Percentiles rank a stretch among this genome's conserved stretches.
Conservation (phyloP, 2,888 invertebrate genomes). For the Nemotelus pantherinus region DNA sequence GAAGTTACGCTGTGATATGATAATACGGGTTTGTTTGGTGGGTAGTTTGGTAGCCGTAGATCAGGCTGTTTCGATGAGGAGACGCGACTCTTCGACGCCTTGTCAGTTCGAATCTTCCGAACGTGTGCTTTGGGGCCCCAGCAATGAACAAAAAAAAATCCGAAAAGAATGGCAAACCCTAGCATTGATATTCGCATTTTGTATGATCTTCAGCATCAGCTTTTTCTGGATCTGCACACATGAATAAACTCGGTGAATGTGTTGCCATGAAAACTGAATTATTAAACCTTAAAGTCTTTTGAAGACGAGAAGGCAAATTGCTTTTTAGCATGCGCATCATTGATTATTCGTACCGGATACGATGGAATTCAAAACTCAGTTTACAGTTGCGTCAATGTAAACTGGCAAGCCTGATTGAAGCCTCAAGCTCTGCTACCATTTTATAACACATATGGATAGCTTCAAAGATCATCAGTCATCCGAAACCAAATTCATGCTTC, state of each 20-base stretch:
- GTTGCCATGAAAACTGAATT: too few relatives aligned
- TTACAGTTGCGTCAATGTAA: too few relatives aligned
- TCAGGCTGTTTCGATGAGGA: background rate
- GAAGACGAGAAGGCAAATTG: too few relatives aligned
- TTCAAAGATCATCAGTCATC: too few relatives aligned
- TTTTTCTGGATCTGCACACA: background rate
- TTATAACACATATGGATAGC: too few relatives aligned
- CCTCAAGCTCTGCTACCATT: too few relatives aligned
- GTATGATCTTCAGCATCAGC: slow-evolving; percentile 13
- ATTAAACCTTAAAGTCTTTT: too few relatives aligned
- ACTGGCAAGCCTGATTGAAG: too few relatives aligned
- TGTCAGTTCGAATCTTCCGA: slow-evolving; percentile 38
- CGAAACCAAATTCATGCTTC: background rate
- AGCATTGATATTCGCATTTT: background rate
- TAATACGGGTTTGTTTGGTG: background rate
- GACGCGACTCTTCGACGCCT: slow-evolving; percentile 44
- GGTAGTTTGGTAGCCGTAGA: background rate
- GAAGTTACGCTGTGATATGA: slow-evolving; percentile 1
- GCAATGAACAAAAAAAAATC: background rate
- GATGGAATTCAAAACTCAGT: too few relatives aligned
- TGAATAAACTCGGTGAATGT: too few relatives aligned
- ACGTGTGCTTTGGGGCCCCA: background rate
- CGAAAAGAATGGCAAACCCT: background rate
- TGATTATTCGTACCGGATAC: too few relatives aligned
- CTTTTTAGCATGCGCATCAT: too few relatives aligned